Evolutionary conservation across 2,113 vertebrate species (phyloP), one percentile per base, ranked within the genome.

Genomic region (Pygoscelis adeliae): DNA sequence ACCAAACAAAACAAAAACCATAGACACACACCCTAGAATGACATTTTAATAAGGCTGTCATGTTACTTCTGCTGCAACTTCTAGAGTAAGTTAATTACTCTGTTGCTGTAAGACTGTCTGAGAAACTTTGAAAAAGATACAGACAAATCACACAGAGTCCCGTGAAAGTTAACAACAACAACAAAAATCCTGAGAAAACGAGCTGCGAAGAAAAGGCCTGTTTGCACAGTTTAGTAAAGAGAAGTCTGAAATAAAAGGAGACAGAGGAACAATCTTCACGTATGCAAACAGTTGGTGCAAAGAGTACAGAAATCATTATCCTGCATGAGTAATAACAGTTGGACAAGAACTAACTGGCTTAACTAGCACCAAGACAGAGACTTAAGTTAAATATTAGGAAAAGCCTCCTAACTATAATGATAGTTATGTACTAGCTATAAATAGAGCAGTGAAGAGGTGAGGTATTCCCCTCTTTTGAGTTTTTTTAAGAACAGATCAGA

Each of bases 301-400:
- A 89, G 62, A 93, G 49, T 36, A 88, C 49, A 80, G 71, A 90
- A 95, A 94, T 63, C 71, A 83, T 82, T 50, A 82, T 23, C 62
- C 70, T 46, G 49, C 27, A 50, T 70, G 89, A 95, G 52, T 76
- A 95, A 83, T 76, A 79, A 50, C 5, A 49, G 21, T 6, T 53
- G 74, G 82, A 91, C 84, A 80, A 83, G 82, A 91, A 88, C 34
- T 89, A 76, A 94, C 78, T 80, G 61, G 61, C 61, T 90, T 83
- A 88, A 88, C 82, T 40, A 90, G 61, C 40, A 76, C 17, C 40
- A 76, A 59, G 32, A 70, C 62, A 70, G 76, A 91, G 66, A 73
- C 25, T 56, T 15, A 19, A 92, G 84, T 77, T 88, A 93, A 96
- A 95, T 38, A 70, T 90, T 88, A 90, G 90, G 82, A 90, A 93